These are phyloP conservation scores for Ibidorhyncha struthersii DNA, from an alignment of 2,113 vertebrate genomes.

Conservation along the genomic window DNA sequence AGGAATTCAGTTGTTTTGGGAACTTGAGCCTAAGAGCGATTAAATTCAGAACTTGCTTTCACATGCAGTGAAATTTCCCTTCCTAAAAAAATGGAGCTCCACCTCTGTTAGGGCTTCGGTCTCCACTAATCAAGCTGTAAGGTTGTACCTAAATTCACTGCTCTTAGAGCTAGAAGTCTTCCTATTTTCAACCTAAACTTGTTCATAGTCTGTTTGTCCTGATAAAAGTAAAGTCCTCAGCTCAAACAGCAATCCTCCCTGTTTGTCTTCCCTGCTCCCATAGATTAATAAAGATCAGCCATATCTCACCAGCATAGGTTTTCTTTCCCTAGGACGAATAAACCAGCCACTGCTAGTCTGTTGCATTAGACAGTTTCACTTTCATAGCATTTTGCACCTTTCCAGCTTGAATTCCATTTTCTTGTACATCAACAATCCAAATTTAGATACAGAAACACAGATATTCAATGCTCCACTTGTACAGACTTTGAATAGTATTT, in stretches of 20 bases:
- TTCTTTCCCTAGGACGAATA: neutral
- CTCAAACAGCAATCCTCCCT: neutral
- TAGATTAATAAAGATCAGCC: neutral
- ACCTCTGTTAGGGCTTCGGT: neutral
- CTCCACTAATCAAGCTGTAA: neutral
- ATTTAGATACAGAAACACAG: constrained; percentile 11
- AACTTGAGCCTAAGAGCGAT: neutral
- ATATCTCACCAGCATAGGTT: neutral
- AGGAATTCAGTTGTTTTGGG: neutral
- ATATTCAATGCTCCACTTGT: neutral
- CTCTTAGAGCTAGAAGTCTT: neutral
- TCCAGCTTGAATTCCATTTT: constrained; percentile 9
- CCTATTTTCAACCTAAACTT: neutral
- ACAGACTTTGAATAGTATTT: neutral
- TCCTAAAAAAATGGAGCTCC: neutral
- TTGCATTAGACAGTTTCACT: neutral
- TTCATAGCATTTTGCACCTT: constrained; percentile 1
- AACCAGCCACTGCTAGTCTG: neutral
- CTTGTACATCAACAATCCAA: neutral
- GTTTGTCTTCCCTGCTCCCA: neutral
- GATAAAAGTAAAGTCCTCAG: neutral
- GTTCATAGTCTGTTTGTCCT: neutral
- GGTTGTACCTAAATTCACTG: neutral
- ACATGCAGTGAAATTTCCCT: neutral
- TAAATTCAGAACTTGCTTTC: neutral